A percentile compares a stretch with the other conserved stretches of the same genome.
phyloP scores from a whole-genome alignment of 2,113 vertebrate genomes.

The human (Homo sapiens) region GRCh38 chr9:17827001-17827500 shows the following conservation, averaged over 20 bases:
- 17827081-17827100: neutral
- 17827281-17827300: neutral
- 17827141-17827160: neutral
- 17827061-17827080: neutral
- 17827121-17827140: neutral
- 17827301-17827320: neutral
- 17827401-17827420: neutral
- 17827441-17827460: neutral
- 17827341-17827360: neutral
- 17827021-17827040: neutral
- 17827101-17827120: neutral
- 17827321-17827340: neutral
- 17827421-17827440: neutral
- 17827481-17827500: neutral
- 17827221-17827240: neutral
- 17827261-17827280: neutral
- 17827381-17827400: neutral
- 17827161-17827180: neutral
- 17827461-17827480: neutral
- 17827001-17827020: neutral
- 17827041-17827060: neutral
- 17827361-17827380: neutral
- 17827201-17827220: neutral
- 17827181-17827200: neutral
- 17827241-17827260: neutral